Evolutionary conservation across 35 echinoderm and acorn worm species (phyloP).

Genomic region (Ophiothrix spiculata): DNA sequence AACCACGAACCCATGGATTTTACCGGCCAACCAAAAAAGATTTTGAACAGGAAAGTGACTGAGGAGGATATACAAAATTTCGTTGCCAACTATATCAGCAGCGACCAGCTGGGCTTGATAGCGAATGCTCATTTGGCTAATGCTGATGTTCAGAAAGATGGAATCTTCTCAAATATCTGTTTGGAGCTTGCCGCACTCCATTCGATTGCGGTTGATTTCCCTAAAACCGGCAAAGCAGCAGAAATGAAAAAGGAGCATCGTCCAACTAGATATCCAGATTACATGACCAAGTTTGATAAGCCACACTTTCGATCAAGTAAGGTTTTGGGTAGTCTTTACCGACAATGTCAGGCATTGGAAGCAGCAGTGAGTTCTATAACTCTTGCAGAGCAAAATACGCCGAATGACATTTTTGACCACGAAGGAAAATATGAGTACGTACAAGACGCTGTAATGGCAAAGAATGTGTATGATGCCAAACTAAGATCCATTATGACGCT

Average conservation of each 20-base stretch:
- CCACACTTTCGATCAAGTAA: neutral
- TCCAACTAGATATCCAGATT: slow-evolving; percentile 13
- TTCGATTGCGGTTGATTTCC: slow-evolving; percentile 7
- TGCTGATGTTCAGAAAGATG: slow-evolving; percentile 6
- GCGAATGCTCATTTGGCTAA: neutral
- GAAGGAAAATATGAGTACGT: neutral
- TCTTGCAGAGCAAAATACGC: neutral
- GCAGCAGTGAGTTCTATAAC: neutral
- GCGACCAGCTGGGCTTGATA: neutral
- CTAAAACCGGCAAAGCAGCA: neutral
- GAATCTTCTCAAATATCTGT: slow-evolving; percentile 5
- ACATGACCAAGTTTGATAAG: slow-evolving; percentile 1
- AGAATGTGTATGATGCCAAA: neutral
- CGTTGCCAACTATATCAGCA: slow-evolving; percentile 8
- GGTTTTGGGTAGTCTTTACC: neutral
- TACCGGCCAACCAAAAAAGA: neutral
- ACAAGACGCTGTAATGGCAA: neutral
- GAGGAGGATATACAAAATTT: slow-evolving; percentile 6
- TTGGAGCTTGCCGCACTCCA: neutral
- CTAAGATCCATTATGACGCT: neutral
- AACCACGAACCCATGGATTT: neutral
- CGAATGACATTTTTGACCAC: neutral
- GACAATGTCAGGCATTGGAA: slow-evolving; percentile 3
- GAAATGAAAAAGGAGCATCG: neutral
- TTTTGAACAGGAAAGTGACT: neutral